Base-by-base conservation (phyloP, 2,797 vertebrate genomes). In the Xenops minutus region DNA sequence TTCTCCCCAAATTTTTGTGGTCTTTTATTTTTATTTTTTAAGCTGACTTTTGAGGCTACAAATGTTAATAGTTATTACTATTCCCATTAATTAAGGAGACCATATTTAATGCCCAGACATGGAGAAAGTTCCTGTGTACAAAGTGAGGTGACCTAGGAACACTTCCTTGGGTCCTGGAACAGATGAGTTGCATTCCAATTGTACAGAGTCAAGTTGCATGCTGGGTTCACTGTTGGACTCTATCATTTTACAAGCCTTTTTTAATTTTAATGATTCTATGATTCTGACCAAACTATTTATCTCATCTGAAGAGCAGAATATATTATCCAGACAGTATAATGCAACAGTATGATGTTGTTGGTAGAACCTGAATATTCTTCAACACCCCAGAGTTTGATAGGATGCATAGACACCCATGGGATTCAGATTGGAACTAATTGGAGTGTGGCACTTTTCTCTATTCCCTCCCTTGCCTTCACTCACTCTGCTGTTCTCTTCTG, bases 111-210 rank as follows among this genome's bases (percentile, higher is more conserved):
- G 3, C 12, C 7, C 44, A 88, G 22, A 24, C 7, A 20, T 2
- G 3, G 12, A 26, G 20, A 30, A 43, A 12, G 10, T 54, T 6
- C 36, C 30, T 26, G 23, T 23, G 26, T 39, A 59, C 9, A 73
- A 77, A 36, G 1, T 0, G 1, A 68, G 22, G 21, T 3, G 6
- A 81, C 66, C 10, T 5, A 27, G 64, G 80, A 27, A n/a, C 3
- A 2, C 14, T 48, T 58, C 22, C 13, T n/a, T 55, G 24, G 5
- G 12, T 66, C 17, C 7, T 51, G 21, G 26, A 68, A 32, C 24
- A 52, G n/a, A 37, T 29, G 12, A 78, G 18, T 16, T 36, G 21
- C 16, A 26, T 48, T 46, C 63, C 16, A 26, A 3, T 12, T 34
- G 8, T 34, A 19, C 15, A 34, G 32, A 44, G 34, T 26, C 23